Percentiles rank a stretch among this genome's conserved stretches.
Evolutionary conservation across 1,140 invertebrate species (phyloP).

Genomic region (Magallana gigas): DNA sequence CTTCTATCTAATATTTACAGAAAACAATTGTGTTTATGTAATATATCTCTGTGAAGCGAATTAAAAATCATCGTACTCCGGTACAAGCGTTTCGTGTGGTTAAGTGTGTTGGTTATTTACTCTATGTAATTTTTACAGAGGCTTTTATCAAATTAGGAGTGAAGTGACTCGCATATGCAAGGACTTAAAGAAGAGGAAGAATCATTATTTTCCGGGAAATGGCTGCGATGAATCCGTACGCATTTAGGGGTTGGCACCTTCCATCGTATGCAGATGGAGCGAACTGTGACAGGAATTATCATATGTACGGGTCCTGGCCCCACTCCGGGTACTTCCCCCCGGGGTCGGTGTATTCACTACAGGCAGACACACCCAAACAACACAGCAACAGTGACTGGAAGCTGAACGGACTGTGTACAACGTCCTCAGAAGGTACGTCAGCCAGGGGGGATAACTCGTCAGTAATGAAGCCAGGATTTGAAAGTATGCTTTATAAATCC

Average conservation of each 20-base stretch:
- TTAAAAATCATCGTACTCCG: background rate
- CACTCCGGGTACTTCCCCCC: conserved; percentile 73
- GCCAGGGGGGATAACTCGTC: conserved; percentile 54
- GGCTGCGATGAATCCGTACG: conserved; percentile 75
- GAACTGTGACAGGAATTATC: conserved; percentile 74
- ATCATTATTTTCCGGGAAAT: conserved; percentile 45
- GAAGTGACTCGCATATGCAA: conserved; percentile 20
- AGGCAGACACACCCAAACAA: conserved; percentile 70
- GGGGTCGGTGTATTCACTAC: conserved; percentile 73
- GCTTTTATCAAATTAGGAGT: conserved; percentile 18
- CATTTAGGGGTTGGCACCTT: conserved; percentile 75
- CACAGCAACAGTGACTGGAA: conserved; percentile 72
- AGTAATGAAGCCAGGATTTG: conserved; percentile 68
- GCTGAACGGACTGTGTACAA: conserved; percentile 69
- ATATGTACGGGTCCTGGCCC: conserved; percentile 74
- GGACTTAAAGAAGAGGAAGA: conserved; percentile 1
- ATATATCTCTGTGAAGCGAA: background rate
- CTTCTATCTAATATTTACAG: conserved; percentile 25
- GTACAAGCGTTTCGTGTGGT: conserved; percentile 6
- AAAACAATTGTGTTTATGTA: conserved; percentile 17
- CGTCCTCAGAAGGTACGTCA: conserved; percentile 64
- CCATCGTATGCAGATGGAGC: conserved; percentile 72
- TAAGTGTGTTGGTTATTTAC: conserved; percentile 16
- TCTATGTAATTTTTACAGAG: conserved; percentile 33
- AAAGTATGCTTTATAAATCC: conserved; percentile 72